Conservation (phyloP, 2,113 vertebrate genomes). For the Pterocles orientalis region DNA sequence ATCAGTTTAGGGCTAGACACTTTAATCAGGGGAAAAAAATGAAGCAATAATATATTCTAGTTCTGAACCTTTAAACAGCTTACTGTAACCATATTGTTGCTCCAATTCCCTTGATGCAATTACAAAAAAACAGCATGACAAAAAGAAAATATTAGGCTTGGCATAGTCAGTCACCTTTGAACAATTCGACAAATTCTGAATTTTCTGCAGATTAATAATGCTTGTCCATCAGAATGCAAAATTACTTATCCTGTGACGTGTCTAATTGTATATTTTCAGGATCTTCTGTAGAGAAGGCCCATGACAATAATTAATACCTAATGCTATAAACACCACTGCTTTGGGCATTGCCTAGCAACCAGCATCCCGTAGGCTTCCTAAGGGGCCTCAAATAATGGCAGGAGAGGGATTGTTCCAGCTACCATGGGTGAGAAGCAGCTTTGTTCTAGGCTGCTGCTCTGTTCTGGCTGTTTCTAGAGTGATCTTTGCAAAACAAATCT, state of each 20-base stretch:
- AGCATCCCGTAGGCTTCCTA: conserved; percentile 48
- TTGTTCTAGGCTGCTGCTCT: conserved; percentile 26
- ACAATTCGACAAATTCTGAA: background rate
- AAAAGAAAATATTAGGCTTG: conserved; percentile 10
- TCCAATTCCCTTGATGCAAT: background rate
- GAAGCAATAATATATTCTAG: background rate
- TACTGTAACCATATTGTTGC: background rate
- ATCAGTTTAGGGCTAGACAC: background rate
- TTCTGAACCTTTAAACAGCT: background rate
- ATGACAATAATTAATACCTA: conserved; percentile 77
- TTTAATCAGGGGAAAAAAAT: background rate
- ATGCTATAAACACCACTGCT: conserved; percentile 66
- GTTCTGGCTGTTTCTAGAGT: conserved; percentile 48
- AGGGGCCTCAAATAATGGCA: conserved; percentile 41
- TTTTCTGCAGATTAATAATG: conserved; percentile 20
- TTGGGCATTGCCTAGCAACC: conserved; percentile 77
- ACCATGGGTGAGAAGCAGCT: conserved; percentile 8
- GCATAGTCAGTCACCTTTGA: background rate
- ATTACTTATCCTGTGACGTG: background rate
- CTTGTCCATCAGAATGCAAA: conserved; percentile 38
- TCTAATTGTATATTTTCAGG: conserved; percentile 69
- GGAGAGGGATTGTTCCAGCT: conserved; percentile 31
- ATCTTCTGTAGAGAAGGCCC: conserved; percentile 62
- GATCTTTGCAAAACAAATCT: conserved; percentile 29
- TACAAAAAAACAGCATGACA: background rate